phyloP scores from a whole-genome alignment of 2,888 invertebrate species.

The Scaptomyza reducta region DNA sequence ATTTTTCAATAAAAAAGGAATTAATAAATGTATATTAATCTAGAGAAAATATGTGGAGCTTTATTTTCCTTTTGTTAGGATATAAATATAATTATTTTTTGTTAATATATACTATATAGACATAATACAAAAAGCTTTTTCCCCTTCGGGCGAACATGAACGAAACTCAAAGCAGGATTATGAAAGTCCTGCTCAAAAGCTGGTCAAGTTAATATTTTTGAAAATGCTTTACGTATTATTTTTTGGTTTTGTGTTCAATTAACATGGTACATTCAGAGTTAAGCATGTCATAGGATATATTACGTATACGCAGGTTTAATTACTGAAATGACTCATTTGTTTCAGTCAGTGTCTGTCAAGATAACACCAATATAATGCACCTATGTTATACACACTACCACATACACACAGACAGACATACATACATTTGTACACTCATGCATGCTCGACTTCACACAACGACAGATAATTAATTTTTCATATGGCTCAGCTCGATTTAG shows the following conservation, averaged over 20 bases:
- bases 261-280: too few species aligned
- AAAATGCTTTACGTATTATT: not conserved
- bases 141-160: too few species aligned
- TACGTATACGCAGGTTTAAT: constrained; percentile 1
- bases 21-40: not conserved
- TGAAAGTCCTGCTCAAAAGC: too few species aligned
- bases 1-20: not conserved
- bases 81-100: too few species aligned
- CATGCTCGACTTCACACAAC: constrained; percentile 22
- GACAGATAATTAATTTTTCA: constrained; percentile 52
- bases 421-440: not conserved
- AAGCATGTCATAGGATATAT: too few species aligned
- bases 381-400: not conserved
- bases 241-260: not conserved
- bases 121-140: too few species aligned
- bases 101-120: too few species aligned
- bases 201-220: not conserved
- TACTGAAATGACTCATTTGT: constrained; percentile 1
- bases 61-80: too few species aligned
- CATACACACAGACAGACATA: not conserved
- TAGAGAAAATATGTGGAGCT: not conserved
- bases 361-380: constrained; percentile 1
- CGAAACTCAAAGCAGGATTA: too few species aligned
- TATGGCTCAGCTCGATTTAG: constrained; percentile 17
- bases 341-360: not conserved